Base-by-base conservation (phyloP, 2,888 invertebrate species). In the Drosophila vallismaia region DNA sequence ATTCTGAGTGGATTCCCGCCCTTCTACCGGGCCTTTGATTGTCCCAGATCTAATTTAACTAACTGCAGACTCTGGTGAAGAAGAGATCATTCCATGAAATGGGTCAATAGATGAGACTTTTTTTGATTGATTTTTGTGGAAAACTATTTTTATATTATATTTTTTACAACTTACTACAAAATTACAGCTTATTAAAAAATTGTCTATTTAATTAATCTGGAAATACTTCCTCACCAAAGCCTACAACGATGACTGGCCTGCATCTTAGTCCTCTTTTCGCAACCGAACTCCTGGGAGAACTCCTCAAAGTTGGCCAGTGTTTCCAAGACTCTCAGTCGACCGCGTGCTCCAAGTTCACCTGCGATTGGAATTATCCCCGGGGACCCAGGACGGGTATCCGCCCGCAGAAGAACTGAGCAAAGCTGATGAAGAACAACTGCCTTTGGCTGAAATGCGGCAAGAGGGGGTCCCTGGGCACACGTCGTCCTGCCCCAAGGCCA, bases 341-440 rank as follows among this genome's bases (percentile, higher is more conserved):
- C 0, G 89, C 90, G 56, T 91, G 91, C 53, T 89, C 88, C 78
- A 88, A 70, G 45, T 75, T 77, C 0, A 77, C 74, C 0, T 77
- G 71, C 0, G 79, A 79, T 1, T 77, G 60, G 36, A 36, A 36
- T 36, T 42, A 19, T 0, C 36, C 14, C 9, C 38, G 67, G 0
- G 81, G 53, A 5, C 79, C 74, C 10, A 82, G 78, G 24, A 67
- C 67, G 4, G 91, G 90, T 14, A 78, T 68, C 31, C 82, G 86
- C 24, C 91, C 89, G 48, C 90, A 91, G 12, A 91, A 91, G 59
- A 91, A 89, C 44, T 91, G 90, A 0, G 90, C 91, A 42, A 86
- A 91, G 54, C 82, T 88, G 5, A 91, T 81, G 49, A 91, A 90
- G 60, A 91, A 91, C 0, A 84, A 60, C 44, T 91, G 90, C 0